Evolutionary conservation across 1,140 invertebrate genomes (phyloP), one percentile per base, ranked within the genome.

Genomic region (Drosophila nasuta): DNA sequence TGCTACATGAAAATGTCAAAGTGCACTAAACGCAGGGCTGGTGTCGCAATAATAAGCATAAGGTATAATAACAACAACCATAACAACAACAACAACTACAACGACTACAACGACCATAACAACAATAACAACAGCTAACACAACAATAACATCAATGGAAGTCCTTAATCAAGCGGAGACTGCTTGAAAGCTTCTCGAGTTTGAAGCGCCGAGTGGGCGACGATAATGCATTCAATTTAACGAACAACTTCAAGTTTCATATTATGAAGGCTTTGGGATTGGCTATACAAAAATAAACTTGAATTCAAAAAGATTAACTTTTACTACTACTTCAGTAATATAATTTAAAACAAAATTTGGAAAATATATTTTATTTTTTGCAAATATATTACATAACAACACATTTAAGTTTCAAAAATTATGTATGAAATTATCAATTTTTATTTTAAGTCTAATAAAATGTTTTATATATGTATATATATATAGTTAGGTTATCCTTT

Each of bases 1-100:
- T 81, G 79, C 79, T 62, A 87, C 82, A 86, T 58, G 70, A 75
- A 70, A 81, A 71, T 77, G 81, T 85, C 77, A 81, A 80, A 83
- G 81, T 72, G 63, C 73, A 49, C 62, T 58, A 71, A 25, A 25
- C 48, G 25, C 45, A 71, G 81, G 76, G 83, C 79, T 82, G 35
- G 35, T 33, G 82, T 48, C 13, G 33, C 38, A 56, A 67, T 70
- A 66, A 82, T 80, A 83, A 87, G 77, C 83, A 83, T 77, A 85
- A 77, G 81, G 77, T 68, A 43, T 66, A 81, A 73, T 73, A 85
- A 79, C 76, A 83, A 67, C 51, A 71, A 52, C 79, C 35, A 66
- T 7, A 72, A 51, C 35, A 30, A 51, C 33, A 62, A 52, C 8
- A 48, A 54, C 25, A 57, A 52, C 78, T 28, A 66, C 6, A 72